Percentiles rank a stretch among this genome's conserved stretches.
These are phyloP conservation scores for Gephyroberyx darwinii DNA, from an alignment of 2,797 vertebrate species.

Conservation along the genomic window DNA sequence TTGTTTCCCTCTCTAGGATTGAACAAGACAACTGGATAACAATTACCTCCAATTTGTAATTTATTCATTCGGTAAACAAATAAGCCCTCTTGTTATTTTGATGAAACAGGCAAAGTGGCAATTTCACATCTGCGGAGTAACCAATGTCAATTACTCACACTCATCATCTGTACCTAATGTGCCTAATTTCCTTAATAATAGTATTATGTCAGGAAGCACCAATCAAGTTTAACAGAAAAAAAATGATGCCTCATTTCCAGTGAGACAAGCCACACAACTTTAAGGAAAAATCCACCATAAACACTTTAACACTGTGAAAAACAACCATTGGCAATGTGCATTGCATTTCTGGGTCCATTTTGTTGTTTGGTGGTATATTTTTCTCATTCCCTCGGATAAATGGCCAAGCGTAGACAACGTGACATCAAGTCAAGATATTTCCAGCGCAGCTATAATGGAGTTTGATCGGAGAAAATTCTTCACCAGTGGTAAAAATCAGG, in stretches of 20 bases:
- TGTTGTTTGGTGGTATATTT: background rate
- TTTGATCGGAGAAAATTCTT: too few species aligned
- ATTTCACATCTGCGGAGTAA: constrained; percentile 69
- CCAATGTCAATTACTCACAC: constrained; percentile 61
- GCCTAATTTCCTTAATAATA: constrained; percentile 69
- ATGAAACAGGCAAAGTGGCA: constrained; percentile 65
- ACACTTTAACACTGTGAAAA: constrained; percentile 1
- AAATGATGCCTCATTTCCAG: constrained; percentile 18
- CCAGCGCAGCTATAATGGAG: too few species aligned
- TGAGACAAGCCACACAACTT: constrained; percentile 18
- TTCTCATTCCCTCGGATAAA: too few species aligned
- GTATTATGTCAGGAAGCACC: constrained; percentile 44
- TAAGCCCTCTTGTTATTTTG: constrained; percentile 52
- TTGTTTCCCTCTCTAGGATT: constrained; percentile 31
- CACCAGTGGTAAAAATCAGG: too few species aligned
- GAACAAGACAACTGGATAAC: constrained; percentile 44
- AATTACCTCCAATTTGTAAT: constrained; percentile 62
- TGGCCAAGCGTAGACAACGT: too few species aligned
- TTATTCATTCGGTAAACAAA: constrained; percentile 63
- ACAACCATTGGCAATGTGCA: constrained; percentile 10
- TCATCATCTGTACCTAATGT: constrained; percentile 63
- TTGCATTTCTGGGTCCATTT: constrained; percentile 14
- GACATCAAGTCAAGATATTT: too few species aligned
- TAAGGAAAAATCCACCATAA: background rate
- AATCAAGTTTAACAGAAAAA: constrained; percentile 15